phyloP scores from a whole-genome alignment of 2,113 vertebrate genomes.

The Picathartes gymnocephalus region DNA sequence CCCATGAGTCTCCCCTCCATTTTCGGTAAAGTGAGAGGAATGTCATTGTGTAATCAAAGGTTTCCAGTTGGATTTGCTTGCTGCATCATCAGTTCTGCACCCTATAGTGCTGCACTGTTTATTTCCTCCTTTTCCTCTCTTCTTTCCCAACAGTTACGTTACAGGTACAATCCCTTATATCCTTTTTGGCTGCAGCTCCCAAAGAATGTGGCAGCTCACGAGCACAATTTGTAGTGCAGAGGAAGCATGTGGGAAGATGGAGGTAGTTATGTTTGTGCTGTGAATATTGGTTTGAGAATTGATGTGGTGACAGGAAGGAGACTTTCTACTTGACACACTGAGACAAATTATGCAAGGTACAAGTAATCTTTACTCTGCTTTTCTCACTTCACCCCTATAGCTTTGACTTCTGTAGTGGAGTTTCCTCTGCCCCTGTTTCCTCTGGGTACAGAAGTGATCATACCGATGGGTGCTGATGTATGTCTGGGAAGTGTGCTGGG shows the following conservation, averaged over 20 bases:
- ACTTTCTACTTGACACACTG: background rate
- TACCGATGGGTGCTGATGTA: background rate
- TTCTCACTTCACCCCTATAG: background rate
- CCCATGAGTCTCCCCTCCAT: background rate
- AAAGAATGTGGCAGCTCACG: background rate
- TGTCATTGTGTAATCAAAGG: background rate
- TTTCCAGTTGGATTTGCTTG: background rate
- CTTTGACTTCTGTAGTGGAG: background rate
- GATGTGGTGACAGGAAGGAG: background rate
- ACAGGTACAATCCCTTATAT: background rate
- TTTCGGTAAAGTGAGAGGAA: background rate
- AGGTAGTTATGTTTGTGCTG: background rate
- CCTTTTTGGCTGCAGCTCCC: background rate
- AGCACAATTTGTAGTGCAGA: background rate
- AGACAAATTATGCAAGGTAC: background rate
- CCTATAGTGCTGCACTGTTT: background rate
- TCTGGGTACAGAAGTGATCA: background rate
- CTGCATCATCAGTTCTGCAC: background rate
- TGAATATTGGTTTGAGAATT: background rate
- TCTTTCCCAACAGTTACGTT: background rate
- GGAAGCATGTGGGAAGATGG: background rate
- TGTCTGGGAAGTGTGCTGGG: background rate
- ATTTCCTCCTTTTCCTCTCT: background rate
- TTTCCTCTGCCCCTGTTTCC: background rate
- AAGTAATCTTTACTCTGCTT: background rate